Conservation (phyloP, 2,888 invertebrate species). For the Cephus rjabovi region DNA sequence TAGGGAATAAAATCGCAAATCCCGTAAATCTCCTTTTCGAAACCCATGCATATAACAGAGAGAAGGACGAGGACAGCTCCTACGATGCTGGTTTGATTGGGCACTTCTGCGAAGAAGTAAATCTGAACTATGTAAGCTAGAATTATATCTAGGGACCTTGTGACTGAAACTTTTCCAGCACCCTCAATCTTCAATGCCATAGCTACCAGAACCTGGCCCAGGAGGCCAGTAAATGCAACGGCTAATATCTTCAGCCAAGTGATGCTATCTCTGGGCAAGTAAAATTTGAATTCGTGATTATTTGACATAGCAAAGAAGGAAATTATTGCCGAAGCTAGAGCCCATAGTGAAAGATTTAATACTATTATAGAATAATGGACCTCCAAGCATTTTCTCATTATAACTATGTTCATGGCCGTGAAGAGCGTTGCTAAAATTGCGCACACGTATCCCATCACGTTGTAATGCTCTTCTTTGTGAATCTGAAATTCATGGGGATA, state of each 20-base stretch:
- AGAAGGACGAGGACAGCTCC: slow-evolving; percentile 64
- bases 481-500: slow-evolving; percentile 35
- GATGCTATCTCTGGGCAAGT: slow-evolving; percentile 49
- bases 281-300: slow-evolving; percentile 33
- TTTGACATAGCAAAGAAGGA: slow-evolving; percentile 53
- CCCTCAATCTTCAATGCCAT: slow-evolving; percentile 66
- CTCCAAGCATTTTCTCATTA: slow-evolving; percentile 67
- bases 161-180: slow-evolving; percentile 67
- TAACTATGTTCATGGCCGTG: slow-evolving; percentile 67
- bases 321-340: slow-evolving; percentile 55
- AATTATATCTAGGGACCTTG: slow-evolving; percentile 67
- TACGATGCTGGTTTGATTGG: slow-evolving; percentile 60
- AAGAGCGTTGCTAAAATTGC: slow-evolving; percentile 66
- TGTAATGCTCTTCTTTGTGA: slow-evolving; percentile 53
- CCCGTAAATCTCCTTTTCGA: slow-evolving; percentile 64
- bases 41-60: slow-evolving; percentile 66
- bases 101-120: slow-evolving; percentile 64
- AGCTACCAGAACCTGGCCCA: slow-evolving; percentile 66
- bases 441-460: slow-evolving; percentile 63
- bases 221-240: slow-evolving; percentile 62
- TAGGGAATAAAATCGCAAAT: slow-evolving; percentile 62
- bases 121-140: slow-evolving; percentile 66
- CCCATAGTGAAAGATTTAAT: slow-evolving; percentile 65
- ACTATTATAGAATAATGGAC: slow-evolving; percentile 67
- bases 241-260: slow-evolving; percentile 56